A percentile compares a stretch with the other conserved stretches of the same genome.
Evolutionary conservation across 2,113 vertebrate species (phyloP).

Genomic region (Channa argus): DNA sequence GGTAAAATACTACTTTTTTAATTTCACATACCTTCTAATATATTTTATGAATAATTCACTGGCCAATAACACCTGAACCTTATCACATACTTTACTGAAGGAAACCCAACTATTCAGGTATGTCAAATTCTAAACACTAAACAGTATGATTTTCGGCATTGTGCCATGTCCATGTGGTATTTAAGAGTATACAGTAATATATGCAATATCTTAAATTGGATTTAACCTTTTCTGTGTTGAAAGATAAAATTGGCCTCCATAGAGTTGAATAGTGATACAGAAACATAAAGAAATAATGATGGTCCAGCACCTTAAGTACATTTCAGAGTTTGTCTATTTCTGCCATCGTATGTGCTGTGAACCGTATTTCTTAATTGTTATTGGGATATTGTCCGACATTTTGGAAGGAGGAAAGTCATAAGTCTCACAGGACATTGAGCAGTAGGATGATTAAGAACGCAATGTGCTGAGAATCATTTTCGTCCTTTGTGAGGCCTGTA

Average conservation of each 20-base stretch:
- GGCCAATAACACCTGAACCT: constrained; percentile 8
- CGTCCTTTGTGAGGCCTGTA: constrained; percentile 40
- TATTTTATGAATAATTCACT: constrained; percentile 26
- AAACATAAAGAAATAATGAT: neutral
- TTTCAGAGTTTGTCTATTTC: constrained; percentile 25
- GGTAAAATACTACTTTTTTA: constrained; percentile 50
- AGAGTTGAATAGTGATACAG: neutral
- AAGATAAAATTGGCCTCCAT: neutral
- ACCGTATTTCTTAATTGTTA: constrained; percentile 45
- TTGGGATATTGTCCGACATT: constrained; percentile 42
- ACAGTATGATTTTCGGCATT: no score
- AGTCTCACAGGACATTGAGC: constrained; percentile 43
- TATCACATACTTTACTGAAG: constrained; percentile 2
- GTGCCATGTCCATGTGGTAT: no score
- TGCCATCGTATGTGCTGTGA: constrained; percentile 32
- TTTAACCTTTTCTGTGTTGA: neutral
- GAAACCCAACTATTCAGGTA: neutral
- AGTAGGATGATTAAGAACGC: constrained; percentile 50
- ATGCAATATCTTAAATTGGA: neutral
- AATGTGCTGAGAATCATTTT: constrained; percentile 25
- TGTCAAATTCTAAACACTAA: no score
- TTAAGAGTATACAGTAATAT: no score
- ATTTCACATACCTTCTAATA: constrained; percentile 32
- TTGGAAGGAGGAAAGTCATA: constrained; percentile 49
- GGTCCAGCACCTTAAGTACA: neutral